Evolutionary conservation across 2,113 vertebrate genomes (phyloP).

Genomic region (Ammospiza nelsoni): DNA sequence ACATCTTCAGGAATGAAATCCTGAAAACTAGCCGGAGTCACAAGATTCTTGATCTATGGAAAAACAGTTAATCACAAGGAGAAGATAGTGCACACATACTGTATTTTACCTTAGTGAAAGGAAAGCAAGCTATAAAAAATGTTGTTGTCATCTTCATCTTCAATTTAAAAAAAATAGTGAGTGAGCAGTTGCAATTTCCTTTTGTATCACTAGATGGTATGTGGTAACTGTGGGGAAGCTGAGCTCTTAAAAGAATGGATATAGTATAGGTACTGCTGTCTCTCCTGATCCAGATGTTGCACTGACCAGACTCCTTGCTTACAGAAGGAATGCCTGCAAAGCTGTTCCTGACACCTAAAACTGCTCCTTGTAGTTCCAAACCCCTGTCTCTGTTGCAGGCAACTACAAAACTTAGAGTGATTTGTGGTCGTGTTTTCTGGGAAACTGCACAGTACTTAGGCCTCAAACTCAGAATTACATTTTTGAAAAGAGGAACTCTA

Average conservation of each 20-base stretch:
- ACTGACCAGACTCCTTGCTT: neutral
- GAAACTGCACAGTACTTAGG: neutral
- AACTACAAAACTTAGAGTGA: neutral
- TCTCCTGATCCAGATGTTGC: neutral
- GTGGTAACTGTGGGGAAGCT: conserved; percentile 10
- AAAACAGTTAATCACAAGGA: neutral
- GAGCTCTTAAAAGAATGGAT: neutral
- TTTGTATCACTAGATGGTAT: conserved; percentile 54
- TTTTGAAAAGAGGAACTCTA: neutral
- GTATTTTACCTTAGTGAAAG: neutral
- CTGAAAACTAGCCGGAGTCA: neutral
- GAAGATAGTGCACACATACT: neutral
- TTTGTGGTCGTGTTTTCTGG: neutral
- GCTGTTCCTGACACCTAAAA: neutral
- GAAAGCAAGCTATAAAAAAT: neutral
- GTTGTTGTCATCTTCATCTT: neutral
- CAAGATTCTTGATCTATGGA: neutral
- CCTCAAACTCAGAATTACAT: neutral
- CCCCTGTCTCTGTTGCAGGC: neutral
- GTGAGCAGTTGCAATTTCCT: conserved; percentile 35
- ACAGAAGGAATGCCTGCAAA: neutral
- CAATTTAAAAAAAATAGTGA: neutral
- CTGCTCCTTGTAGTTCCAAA: neutral
- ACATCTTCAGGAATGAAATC: neutral
- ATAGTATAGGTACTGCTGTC: neutral